Base-by-base conservation (phyloP, 1,140 invertebrate genomes). In the Ceratoteleas bidentatus region DNA sequence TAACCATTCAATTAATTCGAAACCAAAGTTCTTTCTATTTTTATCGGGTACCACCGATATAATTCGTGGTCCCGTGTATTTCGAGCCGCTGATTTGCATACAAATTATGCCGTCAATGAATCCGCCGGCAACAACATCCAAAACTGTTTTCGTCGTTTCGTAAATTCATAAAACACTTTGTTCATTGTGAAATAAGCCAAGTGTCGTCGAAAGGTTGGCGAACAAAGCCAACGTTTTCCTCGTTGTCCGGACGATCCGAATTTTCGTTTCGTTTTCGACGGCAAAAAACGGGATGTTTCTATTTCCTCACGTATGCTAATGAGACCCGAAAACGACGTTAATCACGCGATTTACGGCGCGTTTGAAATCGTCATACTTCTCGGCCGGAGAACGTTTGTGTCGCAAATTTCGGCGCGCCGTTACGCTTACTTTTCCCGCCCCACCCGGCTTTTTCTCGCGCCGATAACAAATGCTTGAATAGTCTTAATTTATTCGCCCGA, bases 401-500 rank as follows among this genome's bases (percentile, higher is more conserved):
- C 56, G 62, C 54, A 76, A 76, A 76, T 58, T 66, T 62, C 24
- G 40, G 14, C n/a, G n/a, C n/a, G n/a, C n/a, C n/a, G n/a, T n/a
- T 36, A 24, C 56, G 66, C 32, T 60, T 50, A 60, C 36, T 45
- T 62, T 56, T 14, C 40, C 43, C 9, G n/a, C 16, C 40, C 15
- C n/a, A 49, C 40, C 32, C 43, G 32, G 32, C 15, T 38, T 61
- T 49, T 56, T 56, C 15, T 10, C 11, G 16, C 2, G 9, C 7
- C 38, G 54, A 75, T 58, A 47, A 65, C 52, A 70, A 70, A 70
- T 64, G 45, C 14, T 65, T 53, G 50, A 66, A 60, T 58, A 47
- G 61, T 57, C 13, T 80, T 69, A 81, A 81, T 69, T 74, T 74
- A 81, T 81, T 61, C 58, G 53, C 43, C 60, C 56, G 70, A 81